A percentile compares a stretch with the other conserved stretches of the same genome.
Evolutionary conservation across 1,140 invertebrate genomes (phyloP).

Genomic region (Chymomyza costata): DNA sequence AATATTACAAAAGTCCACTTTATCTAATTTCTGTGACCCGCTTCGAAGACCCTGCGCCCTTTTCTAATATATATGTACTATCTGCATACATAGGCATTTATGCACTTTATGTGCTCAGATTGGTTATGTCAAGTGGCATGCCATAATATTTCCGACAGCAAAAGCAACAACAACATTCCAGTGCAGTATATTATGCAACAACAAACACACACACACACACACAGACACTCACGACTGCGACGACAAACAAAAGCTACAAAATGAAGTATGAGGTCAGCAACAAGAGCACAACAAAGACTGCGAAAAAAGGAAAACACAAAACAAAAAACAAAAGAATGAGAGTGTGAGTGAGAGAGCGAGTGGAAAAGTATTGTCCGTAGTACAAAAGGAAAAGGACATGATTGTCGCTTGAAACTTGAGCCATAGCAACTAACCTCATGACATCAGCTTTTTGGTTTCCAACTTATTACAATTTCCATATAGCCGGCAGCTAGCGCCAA

Average conservation of each 20-base stretch:
- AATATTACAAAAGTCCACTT: no score
- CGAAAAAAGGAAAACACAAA: constrained; percentile 6
- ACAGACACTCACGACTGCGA: constrained; percentile 36
- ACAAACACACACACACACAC: constrained; percentile 12
- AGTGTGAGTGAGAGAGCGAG: background rate
- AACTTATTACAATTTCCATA: constrained; percentile 73
- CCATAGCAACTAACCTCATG: constrained; percentile 69
- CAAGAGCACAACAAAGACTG: constrained; percentile 18
- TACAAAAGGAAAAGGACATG: constrained; percentile 65
- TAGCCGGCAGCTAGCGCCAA: constrained; percentile 41
- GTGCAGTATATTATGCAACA: constrained; percentile 56
- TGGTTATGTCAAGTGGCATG: constrained; percentile 41
- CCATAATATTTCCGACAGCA: constrained; percentile 56
- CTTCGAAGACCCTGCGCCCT: no score
- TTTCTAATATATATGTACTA: no score
- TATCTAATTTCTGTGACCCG: no score
- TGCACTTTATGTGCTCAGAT: no score
- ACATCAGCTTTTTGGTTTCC: constrained; percentile 71
- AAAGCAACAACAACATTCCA: constrained; percentile 11
- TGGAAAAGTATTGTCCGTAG: no score
- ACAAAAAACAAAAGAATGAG: constrained; percentile 1
- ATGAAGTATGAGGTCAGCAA: constrained; percentile 69
- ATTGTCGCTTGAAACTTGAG: constrained; percentile 72
- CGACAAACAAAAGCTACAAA: constrained; percentile 68
- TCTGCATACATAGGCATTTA: no score